Conservation (phyloP, 2,113 vertebrate species). For the Eulemur macaco region DNA sequence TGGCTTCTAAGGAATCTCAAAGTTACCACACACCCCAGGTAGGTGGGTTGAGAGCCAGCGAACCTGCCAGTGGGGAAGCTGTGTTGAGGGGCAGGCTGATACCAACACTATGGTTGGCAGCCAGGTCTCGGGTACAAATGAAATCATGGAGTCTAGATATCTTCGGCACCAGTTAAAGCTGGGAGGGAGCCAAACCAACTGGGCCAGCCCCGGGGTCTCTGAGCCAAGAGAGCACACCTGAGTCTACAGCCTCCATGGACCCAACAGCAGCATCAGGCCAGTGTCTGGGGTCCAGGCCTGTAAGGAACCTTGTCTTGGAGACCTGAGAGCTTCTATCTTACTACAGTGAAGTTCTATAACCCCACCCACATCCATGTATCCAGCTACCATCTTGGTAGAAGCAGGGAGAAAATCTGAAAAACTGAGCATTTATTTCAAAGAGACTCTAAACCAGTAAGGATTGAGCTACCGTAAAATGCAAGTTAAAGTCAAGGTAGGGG, state of each 20-base stretch:
- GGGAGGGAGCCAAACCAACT: not conserved
- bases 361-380: not conserved
- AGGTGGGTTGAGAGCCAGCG: not conserved
- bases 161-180: not conserved
- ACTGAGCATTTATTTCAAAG: not conserved
- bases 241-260: not conserved
- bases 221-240: not conserved
- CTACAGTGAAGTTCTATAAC: not conserved
- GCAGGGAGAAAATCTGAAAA: slow-evolving; percentile 38
- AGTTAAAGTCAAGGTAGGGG: slow-evolving; percentile 22
- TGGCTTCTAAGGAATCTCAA: slow-evolving; percentile 1
- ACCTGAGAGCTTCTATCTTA: not conserved
- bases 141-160: not conserved
- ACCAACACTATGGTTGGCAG: not conserved
- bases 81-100: not conserved
- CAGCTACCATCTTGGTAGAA: not conserved
- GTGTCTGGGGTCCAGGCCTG: not conserved
- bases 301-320: not conserved
- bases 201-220: not conserved
- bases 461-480: not conserved
- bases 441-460: slow-evolving; percentile 27
- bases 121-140: not conserved
- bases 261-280: not conserved
- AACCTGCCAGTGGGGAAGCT: not conserved
- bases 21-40: not conserved